These are phyloP conservation scores for Gallirallus australis DNA, from an alignment of 2,797 vertebrate species.

Conservation along the genomic window DNA sequence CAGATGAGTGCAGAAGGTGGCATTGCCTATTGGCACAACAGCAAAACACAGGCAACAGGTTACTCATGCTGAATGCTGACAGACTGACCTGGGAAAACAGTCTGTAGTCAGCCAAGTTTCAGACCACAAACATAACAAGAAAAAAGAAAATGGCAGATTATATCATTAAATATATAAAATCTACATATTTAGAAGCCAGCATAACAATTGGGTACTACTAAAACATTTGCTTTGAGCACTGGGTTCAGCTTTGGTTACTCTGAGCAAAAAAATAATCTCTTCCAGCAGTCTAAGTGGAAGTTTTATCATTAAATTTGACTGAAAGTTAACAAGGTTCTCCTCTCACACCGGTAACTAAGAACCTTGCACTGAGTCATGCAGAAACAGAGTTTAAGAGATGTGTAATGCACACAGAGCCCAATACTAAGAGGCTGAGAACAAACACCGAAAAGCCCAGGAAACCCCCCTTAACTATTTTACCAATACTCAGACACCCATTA, in stretches of 20 bases:
- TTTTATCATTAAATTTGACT: not conserved
- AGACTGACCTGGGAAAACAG: not conserved
- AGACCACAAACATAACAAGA: not conserved
- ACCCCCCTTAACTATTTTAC: not conserved
- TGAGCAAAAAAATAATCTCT: not conserved
- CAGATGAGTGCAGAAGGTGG: not conserved
- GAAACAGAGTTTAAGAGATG: not conserved
- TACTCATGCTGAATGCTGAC: not conserved
- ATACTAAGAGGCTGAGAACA: not conserved
- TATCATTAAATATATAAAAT: not conserved
- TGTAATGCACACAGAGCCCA: not conserved
- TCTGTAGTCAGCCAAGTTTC: not conserved
- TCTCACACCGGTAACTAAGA: not conserved
- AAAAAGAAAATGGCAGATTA: not conserved
- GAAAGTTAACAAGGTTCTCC: not conserved
- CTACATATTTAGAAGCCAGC: not conserved
- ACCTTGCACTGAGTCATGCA: not conserved
- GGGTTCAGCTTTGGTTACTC: not conserved
- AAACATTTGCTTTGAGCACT: not conserved
- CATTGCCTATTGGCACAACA: not conserved
- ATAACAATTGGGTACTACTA: not conserved
- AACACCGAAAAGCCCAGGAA: not conserved
- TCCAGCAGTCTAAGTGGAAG: not conserved
- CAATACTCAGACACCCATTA: not conserved
- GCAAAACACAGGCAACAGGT: not conserved